A percentile compares a stretch with the other conserved stretches of the same genome.
These are phyloP conservation scores for Leptatherina wallacei DNA, from an alignment of 2,797 vertebrate genomes.

Conservation along the genomic window DNA sequence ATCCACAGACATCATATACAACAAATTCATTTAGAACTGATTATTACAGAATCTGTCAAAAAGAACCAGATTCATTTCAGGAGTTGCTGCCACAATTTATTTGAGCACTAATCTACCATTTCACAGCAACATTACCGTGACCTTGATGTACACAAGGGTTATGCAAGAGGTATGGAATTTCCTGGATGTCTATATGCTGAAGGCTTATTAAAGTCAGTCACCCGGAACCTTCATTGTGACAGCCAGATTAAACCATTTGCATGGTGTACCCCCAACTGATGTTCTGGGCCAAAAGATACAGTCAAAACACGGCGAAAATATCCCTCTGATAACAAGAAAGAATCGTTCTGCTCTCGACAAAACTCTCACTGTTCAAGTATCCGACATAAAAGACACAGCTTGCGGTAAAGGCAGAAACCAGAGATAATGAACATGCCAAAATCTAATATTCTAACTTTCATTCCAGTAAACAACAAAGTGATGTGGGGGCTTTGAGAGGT, in stretches of 20 bases:
- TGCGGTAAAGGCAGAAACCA: conserved; percentile 47
- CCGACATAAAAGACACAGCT: conserved; percentile 32
- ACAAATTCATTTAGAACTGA: not conserved
- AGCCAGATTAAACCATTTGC: conserved; percentile 79
- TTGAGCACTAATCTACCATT: conserved; percentile 62
- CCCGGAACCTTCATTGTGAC: conserved; percentile 79
- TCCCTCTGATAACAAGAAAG: conserved; percentile 58
- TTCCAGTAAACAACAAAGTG: conserved; percentile 56
- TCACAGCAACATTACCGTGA: conserved; percentile 68
- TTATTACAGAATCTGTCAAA: conserved; percentile 31
- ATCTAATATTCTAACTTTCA: conserved; percentile 65
- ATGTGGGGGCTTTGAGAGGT: conserved; percentile 41
- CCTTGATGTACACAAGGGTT: conserved; percentile 73
- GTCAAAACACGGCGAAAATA: conserved; percentile 71
- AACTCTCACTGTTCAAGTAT: conserved; percentile 29
- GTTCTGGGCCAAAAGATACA: conserved; percentile 69
- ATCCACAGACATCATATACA: conserved; percentile 1
- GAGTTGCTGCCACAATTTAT: conserved; percentile 55
- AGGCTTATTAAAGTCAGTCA: conserved; percentile 79
- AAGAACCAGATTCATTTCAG: conserved; percentile 35
- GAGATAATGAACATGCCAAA: conserved; percentile 59
- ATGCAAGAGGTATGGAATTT: conserved; percentile 67
- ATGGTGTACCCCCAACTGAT: conserved; percentile 68
- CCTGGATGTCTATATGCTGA: conserved; percentile 75
- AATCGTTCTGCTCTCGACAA: conserved; percentile 41